Base-by-base conservation (phyloP, 2,888 invertebrate genomes). In the Rhagonycha lutea region DNA sequence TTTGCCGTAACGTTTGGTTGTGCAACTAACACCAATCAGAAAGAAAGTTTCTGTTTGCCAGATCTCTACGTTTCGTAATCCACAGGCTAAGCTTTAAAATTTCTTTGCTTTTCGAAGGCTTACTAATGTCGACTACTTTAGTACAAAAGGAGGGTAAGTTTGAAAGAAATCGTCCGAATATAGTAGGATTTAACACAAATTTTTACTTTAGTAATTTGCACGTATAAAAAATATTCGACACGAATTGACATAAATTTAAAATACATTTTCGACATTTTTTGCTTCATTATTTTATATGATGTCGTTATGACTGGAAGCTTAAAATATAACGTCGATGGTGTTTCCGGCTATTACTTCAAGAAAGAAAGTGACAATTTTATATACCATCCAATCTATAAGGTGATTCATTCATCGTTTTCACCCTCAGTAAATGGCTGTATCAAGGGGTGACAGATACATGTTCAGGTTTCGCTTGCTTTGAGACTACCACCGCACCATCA, bases 321-420 rank as follows among this genome's bases (percentile, higher is more conserved):
- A 68, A 70, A 61, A 62, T 23, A 74, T 32, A 65, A 65, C 63
- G 60, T 14, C 68, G 72, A 75, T 75, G 63, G 72, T 71, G 75
- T 68, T 63, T 8, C 24, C 24, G 70, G 71, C 75, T 72, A 75
- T 75, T 72, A 75, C 75, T 71, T 72, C 69, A 63, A 69, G 61
- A 75, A 71, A 72, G 75, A 75, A 75, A 75, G 68, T 72, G 69
- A 69, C 75, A 75, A 75, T 75, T 75, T 75, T 75, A 75, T 75
- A 72, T 69, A 75, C 73, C 73, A 76, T 76, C 76, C 76, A 76
- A 76, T 76, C 76, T 76, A 76, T 76, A 73, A 76, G 73, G 73
- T 76, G 76, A 76, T 76, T 76, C 76, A 76, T 73, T 76, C 73
- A 61, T 70, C 72, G 70, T 76, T 73, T 70, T 76, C 61, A 73